Percentiles rank a stretch among this genome's conserved stretches.
phyloP scores from a whole-genome alignment of 2,113 vertebrate species.

The Osmerus eperlanus region DNA sequence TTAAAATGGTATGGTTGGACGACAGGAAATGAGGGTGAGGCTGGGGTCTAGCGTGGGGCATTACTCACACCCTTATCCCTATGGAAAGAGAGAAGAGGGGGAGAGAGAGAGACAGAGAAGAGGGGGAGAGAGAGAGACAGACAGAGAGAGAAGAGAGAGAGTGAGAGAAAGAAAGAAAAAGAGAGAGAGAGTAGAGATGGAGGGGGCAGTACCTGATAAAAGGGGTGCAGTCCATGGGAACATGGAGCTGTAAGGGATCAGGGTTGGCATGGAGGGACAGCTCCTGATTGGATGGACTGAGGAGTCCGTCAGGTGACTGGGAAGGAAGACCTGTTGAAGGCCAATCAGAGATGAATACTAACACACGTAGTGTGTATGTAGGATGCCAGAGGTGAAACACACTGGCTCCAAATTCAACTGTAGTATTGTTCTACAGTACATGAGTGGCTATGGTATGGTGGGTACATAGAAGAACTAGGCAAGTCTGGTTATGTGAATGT shows the following conservation, averaged over 20 bases:
- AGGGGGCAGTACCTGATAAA: constrained; percentile 53
- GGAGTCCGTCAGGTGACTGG: constrained; percentile 8
- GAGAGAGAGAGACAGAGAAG: neutral
- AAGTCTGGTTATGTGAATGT: neutral
- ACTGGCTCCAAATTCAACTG: too few species aligned
- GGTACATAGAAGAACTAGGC: too few species aligned
- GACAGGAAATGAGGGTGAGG: too few species aligned
- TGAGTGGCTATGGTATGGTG: too few species aligned
- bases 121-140: constrained; percentile 14
- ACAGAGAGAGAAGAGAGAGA: neutral
- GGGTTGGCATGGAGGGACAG: neutral
- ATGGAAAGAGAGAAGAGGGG: neutral
- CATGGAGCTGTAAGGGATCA: neutral
- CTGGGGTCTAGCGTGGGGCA: too few species aligned
- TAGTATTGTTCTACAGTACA: too few species aligned
- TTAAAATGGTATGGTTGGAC: too few species aligned
- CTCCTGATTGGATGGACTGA: constrained; percentile 20
- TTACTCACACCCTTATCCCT: neutral
- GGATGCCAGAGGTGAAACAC: too few species aligned
- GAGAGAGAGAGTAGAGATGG: constrained; percentile 12
- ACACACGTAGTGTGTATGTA: neutral
- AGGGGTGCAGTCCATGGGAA: constrained; percentile 46
- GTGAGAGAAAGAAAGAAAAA: neutral
- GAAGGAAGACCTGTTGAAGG: constrained; percentile 27
- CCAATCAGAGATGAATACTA: constrained; percentile 6